Evolutionary conservation across 2,113 vertebrate species (phyloP).

Genomic region (Sorex araneus): DNA sequence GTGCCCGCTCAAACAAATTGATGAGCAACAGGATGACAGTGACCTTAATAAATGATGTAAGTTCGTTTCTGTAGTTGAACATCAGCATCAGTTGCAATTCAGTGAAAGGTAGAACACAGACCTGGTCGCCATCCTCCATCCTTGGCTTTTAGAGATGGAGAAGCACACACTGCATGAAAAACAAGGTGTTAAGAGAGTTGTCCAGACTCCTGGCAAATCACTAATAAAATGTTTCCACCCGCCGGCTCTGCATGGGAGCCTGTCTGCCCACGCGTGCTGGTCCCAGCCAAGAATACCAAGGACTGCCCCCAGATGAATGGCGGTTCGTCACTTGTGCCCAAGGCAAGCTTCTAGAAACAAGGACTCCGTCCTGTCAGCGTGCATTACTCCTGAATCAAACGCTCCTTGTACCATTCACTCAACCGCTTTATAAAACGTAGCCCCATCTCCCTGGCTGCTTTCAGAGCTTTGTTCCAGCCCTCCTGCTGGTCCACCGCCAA

Average conservation of each 20-base stretch:
- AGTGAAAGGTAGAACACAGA: background rate
- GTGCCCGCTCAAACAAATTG: too few species aligned
- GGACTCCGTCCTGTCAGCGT: background rate
- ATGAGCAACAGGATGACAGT: too few species aligned
- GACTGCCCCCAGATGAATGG: background rate
- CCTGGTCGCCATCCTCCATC: background rate
- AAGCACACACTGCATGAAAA: background rate
- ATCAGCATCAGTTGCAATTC: background rate
- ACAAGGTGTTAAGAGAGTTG: background rate
- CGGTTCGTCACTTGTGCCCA: conserved; percentile 34
- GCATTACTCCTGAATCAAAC: background rate
- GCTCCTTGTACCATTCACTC: background rate
- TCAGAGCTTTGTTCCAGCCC: background rate
- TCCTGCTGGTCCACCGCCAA: background rate
- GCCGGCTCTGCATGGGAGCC: background rate
- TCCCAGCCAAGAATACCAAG: background rate
- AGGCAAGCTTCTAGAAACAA: conserved; percentile 24
- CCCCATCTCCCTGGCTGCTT: background rate
- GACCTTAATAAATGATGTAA: conserved; percentile 48
- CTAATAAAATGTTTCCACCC: background rate
- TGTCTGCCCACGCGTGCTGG: background rate
- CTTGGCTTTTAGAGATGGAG: background rate
- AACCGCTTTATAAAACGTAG: conserved; percentile 7
- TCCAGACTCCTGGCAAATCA: background rate
- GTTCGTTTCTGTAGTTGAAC: conserved; percentile 40